Conservation (phyloP, 2,888 invertebrate species). For the Therioaphis trifolii region DNA sequence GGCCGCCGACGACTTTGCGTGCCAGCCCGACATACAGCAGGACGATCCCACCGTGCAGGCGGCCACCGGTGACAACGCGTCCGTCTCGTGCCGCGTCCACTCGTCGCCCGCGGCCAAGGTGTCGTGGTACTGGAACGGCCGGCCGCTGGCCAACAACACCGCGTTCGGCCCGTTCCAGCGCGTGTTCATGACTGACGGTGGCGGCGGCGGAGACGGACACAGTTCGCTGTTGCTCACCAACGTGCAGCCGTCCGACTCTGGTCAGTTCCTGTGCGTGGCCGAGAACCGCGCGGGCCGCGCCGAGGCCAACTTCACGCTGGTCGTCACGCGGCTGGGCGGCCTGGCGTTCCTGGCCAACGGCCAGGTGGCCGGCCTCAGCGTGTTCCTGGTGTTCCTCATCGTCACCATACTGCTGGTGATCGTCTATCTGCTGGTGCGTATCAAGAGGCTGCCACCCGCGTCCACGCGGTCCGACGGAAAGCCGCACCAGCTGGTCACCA, state of each 20-base stretch:
- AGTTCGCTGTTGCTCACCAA: constrained; percentile 83
- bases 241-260: constrained; percentile 84
- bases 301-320: constrained; percentile 89
- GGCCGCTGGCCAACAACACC: constrained; percentile 81
- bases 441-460: constrained; percentile 74
- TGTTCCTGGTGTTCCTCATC: constrained; percentile 82
- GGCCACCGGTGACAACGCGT: constrained; percentile 85
- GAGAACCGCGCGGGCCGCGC: constrained; percentile 89
- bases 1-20: constrained; percentile 80
- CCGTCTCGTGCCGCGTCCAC: constrained; percentile 83
- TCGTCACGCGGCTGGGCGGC: constrained; percentile 81
- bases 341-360: constrained; percentile 85
- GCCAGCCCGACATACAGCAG: constrained; percentile 82
- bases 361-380: constrained; percentile 86
- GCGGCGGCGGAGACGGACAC: constrained; percentile 75
- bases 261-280: constrained; percentile 89
- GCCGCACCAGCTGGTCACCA: constrained; percentile 71
- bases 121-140: constrained; percentile 89
- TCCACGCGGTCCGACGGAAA: constrained; percentile 65
- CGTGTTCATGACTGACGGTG: constrained; percentile 80
- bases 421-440: constrained; percentile 79
- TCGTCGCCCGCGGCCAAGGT: constrained; percentile 84
- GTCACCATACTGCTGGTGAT: constrained; percentile 80
- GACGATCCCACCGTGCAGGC: constrained; percentile 82
- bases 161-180: constrained; percentile 83